These are phyloP conservation scores for Rhegmatorhina hoffmannsi DNA, from an alignment of 2,113 vertebrate genomes.

Conservation along the genomic window DNA sequence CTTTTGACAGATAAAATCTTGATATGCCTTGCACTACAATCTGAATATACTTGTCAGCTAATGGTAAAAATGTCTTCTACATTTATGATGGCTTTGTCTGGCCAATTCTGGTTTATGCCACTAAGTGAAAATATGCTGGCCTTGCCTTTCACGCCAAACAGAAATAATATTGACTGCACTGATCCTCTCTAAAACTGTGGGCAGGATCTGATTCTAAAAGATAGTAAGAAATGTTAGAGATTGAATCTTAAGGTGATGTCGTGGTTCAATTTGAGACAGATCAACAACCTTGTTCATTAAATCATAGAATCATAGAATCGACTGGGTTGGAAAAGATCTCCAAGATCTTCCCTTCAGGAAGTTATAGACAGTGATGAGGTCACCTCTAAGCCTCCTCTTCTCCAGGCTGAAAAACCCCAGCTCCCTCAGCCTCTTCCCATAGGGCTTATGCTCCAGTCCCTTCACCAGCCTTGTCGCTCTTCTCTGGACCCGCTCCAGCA, in stretches of 20 bases:
- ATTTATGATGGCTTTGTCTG: background rate
- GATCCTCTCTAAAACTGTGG: background rate
- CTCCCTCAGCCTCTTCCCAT: too few relatives aligned
- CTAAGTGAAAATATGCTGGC: accelerated
- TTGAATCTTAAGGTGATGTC: background rate
- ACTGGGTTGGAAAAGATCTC: too few relatives aligned
- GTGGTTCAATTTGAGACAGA: too few relatives aligned
- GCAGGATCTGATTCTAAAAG: background rate
- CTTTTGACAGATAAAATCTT: background rate
- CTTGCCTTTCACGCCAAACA: background rate
- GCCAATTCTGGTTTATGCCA: background rate
- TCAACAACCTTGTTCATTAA: too few relatives aligned
- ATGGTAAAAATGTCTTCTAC: background rate
- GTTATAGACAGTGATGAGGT: too few relatives aligned
- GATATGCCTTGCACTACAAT: background rate
- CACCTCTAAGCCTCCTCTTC: too few relatives aligned
- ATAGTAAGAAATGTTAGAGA: background rate
- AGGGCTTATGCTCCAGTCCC: too few relatives aligned
- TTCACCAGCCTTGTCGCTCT: too few relatives aligned
- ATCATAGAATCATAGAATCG: too few relatives aligned
- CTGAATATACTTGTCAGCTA: background rate
- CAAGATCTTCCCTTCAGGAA: too few relatives aligned
- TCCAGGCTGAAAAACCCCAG: too few relatives aligned
- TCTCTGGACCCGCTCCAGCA: background rate
- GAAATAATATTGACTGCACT: background rate